These are phyloP conservation scores for Camelus bactrianus DNA, from an alignment of 2,113 vertebrate genomes.

Conservation along the genomic window DNA sequence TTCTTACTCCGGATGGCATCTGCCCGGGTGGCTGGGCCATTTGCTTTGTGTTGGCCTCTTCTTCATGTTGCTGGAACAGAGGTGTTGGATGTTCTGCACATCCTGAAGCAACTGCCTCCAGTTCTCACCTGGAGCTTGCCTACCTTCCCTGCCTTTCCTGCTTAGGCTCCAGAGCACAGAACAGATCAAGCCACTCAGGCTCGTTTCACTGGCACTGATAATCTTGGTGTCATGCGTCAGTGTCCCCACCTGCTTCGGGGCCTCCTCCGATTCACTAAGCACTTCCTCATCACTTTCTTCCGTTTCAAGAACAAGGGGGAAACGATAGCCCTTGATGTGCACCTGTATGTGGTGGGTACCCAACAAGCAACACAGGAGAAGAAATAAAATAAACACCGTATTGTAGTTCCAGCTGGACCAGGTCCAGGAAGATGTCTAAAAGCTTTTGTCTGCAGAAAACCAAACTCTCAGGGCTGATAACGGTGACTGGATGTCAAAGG, in stretches of 20 bases:
- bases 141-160: slow-evolving; percentile 70
- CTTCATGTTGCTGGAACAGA: slow-evolving; percentile 76
- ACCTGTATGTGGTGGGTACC: slow-evolving; percentile 81
- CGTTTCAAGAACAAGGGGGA: slow-evolving; percentile 82
- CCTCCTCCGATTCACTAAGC: slow-evolving; percentile 54
- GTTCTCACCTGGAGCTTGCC: slow-evolving; percentile 72
- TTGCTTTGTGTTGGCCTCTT: slow-evolving; percentile 80
- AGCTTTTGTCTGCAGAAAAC: slow-evolving; percentile 71
- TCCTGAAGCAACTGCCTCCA: slow-evolving; percentile 84
- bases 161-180: slow-evolving; percentile 81
- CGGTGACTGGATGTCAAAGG: slow-evolving; percentile 46
- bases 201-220: slow-evolving; percentile 77
- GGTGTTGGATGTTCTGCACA: slow-evolving; percentile 81
- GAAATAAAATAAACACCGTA: slow-evolving; percentile 69
- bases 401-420: slow-evolving; percentile 58
- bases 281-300: slow-evolving; percentile 69
- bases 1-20: neutral
- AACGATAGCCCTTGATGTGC: slow-evolving; percentile 85
- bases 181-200: slow-evolving; percentile 77
- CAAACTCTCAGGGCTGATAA: slow-evolving; percentile 48
- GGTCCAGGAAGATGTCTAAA: slow-evolving; percentile 56
- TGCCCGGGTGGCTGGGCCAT: slow-evolving; percentile 79
- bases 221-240: slow-evolving; percentile 81
- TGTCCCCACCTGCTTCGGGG: slow-evolving; percentile 80
- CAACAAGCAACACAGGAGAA: slow-evolving; percentile 67